Evolutionary conservation across 2,888 invertebrate species (phyloP), one percentile per base, ranked within the genome.

Genomic region (Erynnis tages): DNA sequence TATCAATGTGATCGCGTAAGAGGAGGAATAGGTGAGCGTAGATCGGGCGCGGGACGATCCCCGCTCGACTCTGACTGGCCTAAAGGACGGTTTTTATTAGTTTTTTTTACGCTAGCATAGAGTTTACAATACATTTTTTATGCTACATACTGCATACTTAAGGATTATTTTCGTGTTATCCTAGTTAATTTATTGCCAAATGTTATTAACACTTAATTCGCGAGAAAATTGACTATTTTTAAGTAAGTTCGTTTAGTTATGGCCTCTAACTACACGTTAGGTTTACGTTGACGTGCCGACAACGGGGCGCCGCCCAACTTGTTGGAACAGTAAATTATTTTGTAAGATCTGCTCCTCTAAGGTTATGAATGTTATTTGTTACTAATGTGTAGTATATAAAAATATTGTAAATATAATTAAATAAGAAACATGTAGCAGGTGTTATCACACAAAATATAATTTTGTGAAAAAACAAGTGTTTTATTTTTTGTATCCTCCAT

Each of bases 381-480:
- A 89, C 89, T 90, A 88, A 90, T 87, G 85, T 88, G 85, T 89
- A 90, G 86, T 73, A 82, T 85, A 86, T 83, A 72, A 79, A n/a
- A 81, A 83, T 89, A 88, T 87, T 89, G 87, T 88, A 89, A 82
- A 88, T 90, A 90, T 66, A 73, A 72, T 85, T 83, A 82, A 76
- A 74, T 66, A 87, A 84, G 84, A 64, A 73, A 86, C 82, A 77
- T 90, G 90, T 90, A 90, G 90, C 87, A 86, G 87, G 90, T 90
- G 90, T 90, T 90, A 90, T 89, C 73, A 90, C 90, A 89, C 90
- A 90, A 90, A 90, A 90, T 90, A 90, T 90, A 90, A 90, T 90
- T 90, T 90, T 90, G 90, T 90, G 90, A 88, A 86, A 84, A 81
- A 76, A 59, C 60, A 53, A 29, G 67, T 58, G 57, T 74, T 78